Conservation (phyloP, 2,113 vertebrate species). For the Andinoacara biseriatus region DNA sequence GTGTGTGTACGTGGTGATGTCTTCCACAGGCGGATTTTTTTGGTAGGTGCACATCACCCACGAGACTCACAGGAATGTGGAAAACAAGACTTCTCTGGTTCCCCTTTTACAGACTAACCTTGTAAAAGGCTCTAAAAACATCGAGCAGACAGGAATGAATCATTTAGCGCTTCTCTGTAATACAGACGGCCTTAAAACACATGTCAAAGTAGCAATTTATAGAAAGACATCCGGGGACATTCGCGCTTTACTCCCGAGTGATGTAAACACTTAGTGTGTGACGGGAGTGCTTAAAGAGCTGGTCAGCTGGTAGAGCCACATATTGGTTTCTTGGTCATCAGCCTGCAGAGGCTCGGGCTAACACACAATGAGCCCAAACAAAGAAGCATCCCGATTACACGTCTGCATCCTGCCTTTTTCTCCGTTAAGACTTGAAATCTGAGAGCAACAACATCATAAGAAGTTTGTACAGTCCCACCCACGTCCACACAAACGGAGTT, state of each 20-base stretch:
- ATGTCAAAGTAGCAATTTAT: not conserved
- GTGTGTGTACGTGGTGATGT: not conserved
- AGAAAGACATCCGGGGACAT: not conserved
- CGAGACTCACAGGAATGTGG: slow-evolving; percentile 56
- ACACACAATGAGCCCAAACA: slow-evolving; percentile 38
- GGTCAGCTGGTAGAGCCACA: slow-evolving; percentile 9
- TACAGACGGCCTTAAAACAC: not conserved
- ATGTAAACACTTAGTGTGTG: no score
- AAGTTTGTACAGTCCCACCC: not conserved
- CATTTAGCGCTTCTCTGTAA: not conserved
- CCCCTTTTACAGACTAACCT: not conserved
- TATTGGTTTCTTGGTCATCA: not conserved
- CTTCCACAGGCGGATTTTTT: slow-evolving; percentile 29
- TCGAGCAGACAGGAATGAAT: not conserved
- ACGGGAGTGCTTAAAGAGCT: no score
- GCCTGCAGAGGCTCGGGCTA: slow-evolving; percentile 31
- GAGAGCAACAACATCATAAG: not conserved
- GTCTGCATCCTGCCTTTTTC: not conserved
- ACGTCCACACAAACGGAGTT: not conserved
- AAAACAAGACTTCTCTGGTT: slow-evolving; percentile 32
- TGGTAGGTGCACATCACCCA: slow-evolving; percentile 28
- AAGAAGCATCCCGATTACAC: slow-evolving; percentile 21
- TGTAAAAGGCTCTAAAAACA: not conserved
- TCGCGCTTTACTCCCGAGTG: not conserved
- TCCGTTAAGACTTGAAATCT: not conserved